Base-by-base conservation (phyloP, 2,888 invertebrate species). In the Syrphus vitripennis region DNA sequence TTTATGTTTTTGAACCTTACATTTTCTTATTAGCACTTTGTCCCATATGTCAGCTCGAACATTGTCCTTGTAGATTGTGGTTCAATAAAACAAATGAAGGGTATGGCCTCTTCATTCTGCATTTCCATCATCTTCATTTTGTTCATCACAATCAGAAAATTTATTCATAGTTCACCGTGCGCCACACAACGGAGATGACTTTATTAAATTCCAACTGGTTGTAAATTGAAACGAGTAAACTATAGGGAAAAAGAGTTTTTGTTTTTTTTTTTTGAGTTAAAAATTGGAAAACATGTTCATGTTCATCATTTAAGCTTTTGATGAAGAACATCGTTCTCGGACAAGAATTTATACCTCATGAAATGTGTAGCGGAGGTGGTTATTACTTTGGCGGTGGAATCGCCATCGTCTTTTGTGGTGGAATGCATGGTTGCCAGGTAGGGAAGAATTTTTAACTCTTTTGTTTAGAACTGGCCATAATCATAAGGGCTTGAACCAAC, bases 161-260 rank as follows among this genome's bases (percentile, higher is more conserved):
- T 70, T n/a, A 55, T 31, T 76, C 76, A 76, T 50, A 75, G 57
- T 40, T 76, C 57, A 65, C 48, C 61, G 16, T 9, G 16, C 26
- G 16, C 16, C 29, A 9, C 53, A n/a, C n/a, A n/a, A 40, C 6
- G 37, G 59, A 75, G 75, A 61, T 55, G 69, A 29, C 45, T 83
- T 79, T 83, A 74, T 83, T 83, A 79, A 83, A 79, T 70, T 79
- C 55, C 69, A n/a, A 48, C 50, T 29, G 26, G n/a, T 21, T 40
- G n/a, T 16, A 59, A 34, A 61, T 34, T 50, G 50, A 29, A 42
- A 19, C 29, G 16, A 26, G 29, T 16, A 16, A 59, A 34, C 57
- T 16, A 34, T 31, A 6, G 3, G 24, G 6, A 19, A 59, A 59
- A 29, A 53, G n/a, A 24, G 34, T 21, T 40, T 14, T 21, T 61